These are phyloP conservation scores for Conus betulinus DNA, from an alignment of 1,140 invertebrate genomes.

Conservation along the genomic window DNA sequence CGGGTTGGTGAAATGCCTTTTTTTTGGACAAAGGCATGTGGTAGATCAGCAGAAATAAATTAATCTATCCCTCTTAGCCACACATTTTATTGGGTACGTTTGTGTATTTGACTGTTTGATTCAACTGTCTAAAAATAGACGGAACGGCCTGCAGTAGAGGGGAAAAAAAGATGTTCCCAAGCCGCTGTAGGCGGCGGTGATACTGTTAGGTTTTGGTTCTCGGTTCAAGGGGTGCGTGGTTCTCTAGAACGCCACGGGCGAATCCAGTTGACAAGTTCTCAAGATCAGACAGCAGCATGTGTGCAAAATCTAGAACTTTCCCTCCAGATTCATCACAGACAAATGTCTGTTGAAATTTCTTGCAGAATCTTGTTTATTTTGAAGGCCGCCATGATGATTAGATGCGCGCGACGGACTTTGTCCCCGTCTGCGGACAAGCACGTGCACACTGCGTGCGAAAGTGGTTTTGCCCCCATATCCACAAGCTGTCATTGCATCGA, in stretches of 20 bases:
- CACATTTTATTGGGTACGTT: neutral
- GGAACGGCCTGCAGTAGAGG: neutral
- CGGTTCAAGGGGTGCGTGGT: too few relatives aligned
- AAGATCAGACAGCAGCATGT: too few relatives aligned
- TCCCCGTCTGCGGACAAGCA: neutral
- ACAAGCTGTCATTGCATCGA: neutral
- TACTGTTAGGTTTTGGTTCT: too few relatives aligned
- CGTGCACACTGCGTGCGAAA: neutral
- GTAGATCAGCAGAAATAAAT: neutral
- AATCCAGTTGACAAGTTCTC: neutral
- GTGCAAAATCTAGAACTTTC: too few relatives aligned
- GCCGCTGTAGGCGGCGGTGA: too few relatives aligned
- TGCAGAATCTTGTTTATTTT: neutral
- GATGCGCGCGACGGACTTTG: slow-evolving; percentile 1
- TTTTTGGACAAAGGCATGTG: neutral
- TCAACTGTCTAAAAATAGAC: neutral
- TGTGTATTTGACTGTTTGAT: neutral
- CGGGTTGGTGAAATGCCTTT: neutral
- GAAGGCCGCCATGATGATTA: neutral
- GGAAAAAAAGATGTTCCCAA: neutral
- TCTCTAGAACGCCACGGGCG: neutral
- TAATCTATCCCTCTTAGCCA: neutral
- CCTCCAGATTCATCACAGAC: too few relatives aligned
- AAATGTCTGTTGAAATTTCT: neutral
- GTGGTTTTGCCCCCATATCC: neutral